These are phyloP conservation scores for Helicoverpa zea DNA, from an alignment of 1,140 invertebrate species.

Conservation along the genomic window DNA sequence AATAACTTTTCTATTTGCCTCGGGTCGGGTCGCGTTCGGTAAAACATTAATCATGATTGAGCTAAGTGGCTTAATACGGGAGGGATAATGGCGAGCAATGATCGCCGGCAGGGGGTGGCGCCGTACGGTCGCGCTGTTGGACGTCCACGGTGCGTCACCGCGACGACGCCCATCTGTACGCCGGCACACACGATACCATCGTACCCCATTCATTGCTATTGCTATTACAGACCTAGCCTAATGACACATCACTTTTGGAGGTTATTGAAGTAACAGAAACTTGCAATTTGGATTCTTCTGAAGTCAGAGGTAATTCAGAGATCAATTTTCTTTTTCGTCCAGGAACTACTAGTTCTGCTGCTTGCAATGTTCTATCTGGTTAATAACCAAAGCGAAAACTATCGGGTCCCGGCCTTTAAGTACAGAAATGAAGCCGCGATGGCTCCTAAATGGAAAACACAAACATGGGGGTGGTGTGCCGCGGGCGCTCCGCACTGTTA, in stretches of 20 bases:
- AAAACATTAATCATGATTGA: constrained; percentile 87
- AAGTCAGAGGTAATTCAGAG: too few species aligned
- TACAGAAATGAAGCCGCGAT: constrained; percentile 63
- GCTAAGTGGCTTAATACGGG: constrained; percentile 86
- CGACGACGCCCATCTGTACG: constrained; percentile 33
- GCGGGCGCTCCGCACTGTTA: constrained; percentile 73
- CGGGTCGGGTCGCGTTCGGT: constrained; percentile 78
- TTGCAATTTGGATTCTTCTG: too few species aligned
- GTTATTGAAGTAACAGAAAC: neutral
- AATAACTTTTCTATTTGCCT: constrained; percentile 85
- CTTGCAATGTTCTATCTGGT: constrained; percentile 5
- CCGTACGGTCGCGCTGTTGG: constrained; percentile 72
- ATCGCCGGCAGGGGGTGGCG: constrained; percentile 81
- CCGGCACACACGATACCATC: constrained; percentile 15
- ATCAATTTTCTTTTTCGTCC: neutral
- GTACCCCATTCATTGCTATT: neutral
- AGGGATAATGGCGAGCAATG: constrained; percentile 82
- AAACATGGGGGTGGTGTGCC: constrained; percentile 71
- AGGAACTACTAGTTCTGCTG: neutral
- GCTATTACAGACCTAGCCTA: too few species aligned
- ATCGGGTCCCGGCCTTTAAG: constrained; percentile 49
- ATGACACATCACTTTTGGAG: neutral
- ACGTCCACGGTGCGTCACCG: constrained; percentile 67
- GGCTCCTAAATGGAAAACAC: constrained; percentile 77
- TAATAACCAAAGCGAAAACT: constrained; percentile 29